Base-by-base conservation (phyloP, 1,140 invertebrate genomes). In the Drepana arcuata region DNA sequence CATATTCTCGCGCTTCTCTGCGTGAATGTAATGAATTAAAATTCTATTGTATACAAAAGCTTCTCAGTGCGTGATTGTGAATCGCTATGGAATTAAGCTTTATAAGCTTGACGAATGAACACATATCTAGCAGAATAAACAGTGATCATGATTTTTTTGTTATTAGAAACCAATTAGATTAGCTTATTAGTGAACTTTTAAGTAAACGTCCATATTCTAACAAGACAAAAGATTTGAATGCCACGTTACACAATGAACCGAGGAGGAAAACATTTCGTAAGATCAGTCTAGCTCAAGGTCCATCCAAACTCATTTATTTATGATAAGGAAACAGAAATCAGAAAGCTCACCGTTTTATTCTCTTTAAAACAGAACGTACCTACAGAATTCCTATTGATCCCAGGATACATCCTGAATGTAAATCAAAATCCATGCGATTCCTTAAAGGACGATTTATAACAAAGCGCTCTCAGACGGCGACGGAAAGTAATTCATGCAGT, bases 1-100 rank as follows among this genome's bases (percentile, higher is more conserved):
- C 69, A 79, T 79, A 81, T 78, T 81, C 74, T 81, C 66, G 66
- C 60, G 70, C 65, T 63, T 65, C 64, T 79, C 66, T 63, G 54
- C 64, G 71, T 78, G 74, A 79, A 81, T 74, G 65, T 79, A 78
- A 78, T 77, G 74, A 81, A 81, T 82, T 79, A 75, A 74, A 67
- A 75, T 82, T 75, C 65, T 75, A 72, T 79, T 56, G 65, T 57
- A 28, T 40, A 56, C 42, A 64, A 61, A 57, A 61, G 50, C 54
- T 71, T 57, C n/a, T n/a, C n/a, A 60, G 40, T 56, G 54, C 58
- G 53, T 68, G 48, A 46, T 50, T 58, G 54, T 61, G 59, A 69
- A 75, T 68, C 53, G 43, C 53, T 56, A 59, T 61, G 39, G 27
- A 61, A 44, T n/a, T n/a, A n/a, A n/a, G n/a, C n/a, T n/a, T n/a